phyloP scores from a whole-genome alignment of 2,888 invertebrate genomes.

The Tupiocoris notatus region DNA sequence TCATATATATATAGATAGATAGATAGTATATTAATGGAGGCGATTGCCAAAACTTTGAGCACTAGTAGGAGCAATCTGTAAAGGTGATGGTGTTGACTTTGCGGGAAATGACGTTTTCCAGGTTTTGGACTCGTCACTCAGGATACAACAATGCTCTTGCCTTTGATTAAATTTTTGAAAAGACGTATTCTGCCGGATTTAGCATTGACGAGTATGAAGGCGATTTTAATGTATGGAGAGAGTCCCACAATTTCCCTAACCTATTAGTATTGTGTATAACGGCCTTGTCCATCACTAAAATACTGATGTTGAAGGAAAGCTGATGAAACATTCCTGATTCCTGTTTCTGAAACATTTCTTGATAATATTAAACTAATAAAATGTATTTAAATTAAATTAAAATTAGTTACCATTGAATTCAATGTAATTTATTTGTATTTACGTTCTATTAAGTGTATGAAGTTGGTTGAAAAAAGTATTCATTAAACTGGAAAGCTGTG shows the following conservation, averaged over 20 bases:
- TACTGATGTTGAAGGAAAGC: no score
- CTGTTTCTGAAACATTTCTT: no score
- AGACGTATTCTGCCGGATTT: slow-evolving; percentile 4
- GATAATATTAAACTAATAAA: background rate
- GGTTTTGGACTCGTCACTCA: background rate
- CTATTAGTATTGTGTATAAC: no score
- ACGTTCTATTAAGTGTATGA: background rate
- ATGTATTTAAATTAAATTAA: background rate
- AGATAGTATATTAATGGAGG: no score
- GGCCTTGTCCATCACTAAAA: no score
- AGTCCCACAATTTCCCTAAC: slow-evolving; percentile 3
- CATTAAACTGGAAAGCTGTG: no score
- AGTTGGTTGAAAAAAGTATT: no score
- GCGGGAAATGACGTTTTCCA: background rate
- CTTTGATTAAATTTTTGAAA: background rate
- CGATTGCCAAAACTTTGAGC: background rate
- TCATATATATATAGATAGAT: no score
- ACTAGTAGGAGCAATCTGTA: slow-evolving; percentile 4
- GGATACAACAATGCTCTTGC: background rate
- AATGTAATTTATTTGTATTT: background rate
- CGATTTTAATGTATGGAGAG: slow-evolving; percentile 7
- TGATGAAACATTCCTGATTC: no score
- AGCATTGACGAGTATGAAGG: background rate
- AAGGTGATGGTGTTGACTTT: background rate
- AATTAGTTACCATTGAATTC: background rate